Evolutionary conservation across 2,113 vertebrate species (phyloP), one percentile per base, ranked within the genome.

Genomic region (Oenanthe oenanthe): DNA sequence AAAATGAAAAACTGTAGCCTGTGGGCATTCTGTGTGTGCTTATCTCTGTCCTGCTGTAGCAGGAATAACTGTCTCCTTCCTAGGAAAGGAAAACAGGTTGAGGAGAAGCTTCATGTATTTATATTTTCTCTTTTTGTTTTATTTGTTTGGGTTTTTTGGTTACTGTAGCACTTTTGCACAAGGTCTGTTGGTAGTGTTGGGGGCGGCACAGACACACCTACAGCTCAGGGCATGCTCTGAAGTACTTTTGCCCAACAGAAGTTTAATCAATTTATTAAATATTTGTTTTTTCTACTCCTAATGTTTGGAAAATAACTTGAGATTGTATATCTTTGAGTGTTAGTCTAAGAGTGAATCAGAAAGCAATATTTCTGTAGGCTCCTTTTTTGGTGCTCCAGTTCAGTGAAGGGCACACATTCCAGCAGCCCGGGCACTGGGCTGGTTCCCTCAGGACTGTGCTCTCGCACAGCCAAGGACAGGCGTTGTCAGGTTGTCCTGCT

Each of bases 1-100:
- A 96, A 96, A 96, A 82, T 96, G 95, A 96, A 96, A 97, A 97
- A 88, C 43, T 81, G 76, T 96, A 94, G 93, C 96, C 86, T 96
- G 58, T 89, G 82, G 88, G 88, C 81, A 92, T 96, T 85, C 65
- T 92, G 80, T 0, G 15, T 93, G 78, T 89, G 73, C 93, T 96
- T 95, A 95, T 94, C 95, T 93, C 50, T 10, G 53, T 93, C 54
- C 91, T 94, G 42, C 88, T 74, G 91, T 43, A 88, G 93, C 71
- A 60, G 85, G 93, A 90, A 60, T 78, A 79, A 43, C 82, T 14
- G 65, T 66, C 81, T 65, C 75, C 65, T 88, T 51, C 78, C 26
- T 31, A 93, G 85, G 60, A 68, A 71, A 83, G 82, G 91, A 79
- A 51, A 66, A 53, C 58, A 61, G 74, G 34, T 43, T 80, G 40